These are phyloP conservation scores for Drymonia ruficornis DNA, from an alignment of 2,888 invertebrate genomes.

Conservation along the genomic window DNA sequence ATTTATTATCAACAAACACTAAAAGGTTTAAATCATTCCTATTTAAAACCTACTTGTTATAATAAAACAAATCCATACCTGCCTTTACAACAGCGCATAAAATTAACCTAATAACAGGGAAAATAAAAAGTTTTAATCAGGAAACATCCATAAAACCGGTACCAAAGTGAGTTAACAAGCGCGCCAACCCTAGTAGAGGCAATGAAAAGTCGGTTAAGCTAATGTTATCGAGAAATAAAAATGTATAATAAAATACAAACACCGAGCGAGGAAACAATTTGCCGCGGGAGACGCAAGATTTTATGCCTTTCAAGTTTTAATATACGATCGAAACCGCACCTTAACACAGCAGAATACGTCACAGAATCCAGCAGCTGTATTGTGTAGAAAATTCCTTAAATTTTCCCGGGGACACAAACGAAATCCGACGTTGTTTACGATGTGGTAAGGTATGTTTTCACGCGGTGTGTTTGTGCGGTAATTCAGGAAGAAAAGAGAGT, in stretches of 20 bases:
- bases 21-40: too few relatives aligned
- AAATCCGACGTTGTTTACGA: conserved; percentile 46
- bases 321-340: conserved; percentile 46
- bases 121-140: conserved; percentile 36
- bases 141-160: conserved; percentile 47
- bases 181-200: conserved; percentile 77
- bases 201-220: conserved; percentile 85
- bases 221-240: conserved; percentile 85
- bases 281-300: conserved; percentile 84
- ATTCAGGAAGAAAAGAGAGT: conserved; percentile 84
- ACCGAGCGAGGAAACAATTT: conserved; percentile 84
- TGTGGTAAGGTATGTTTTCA: conserved; percentile 50
- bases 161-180: conserved; percentile 41
- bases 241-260: conserved; percentile 85
- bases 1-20: too few relatives aligned
- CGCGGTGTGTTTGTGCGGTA: conserved; percentile 51
- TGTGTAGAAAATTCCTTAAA: conserved; percentile 78
- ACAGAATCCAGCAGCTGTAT: conserved; percentile 48
- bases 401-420: conserved; percentile 48
- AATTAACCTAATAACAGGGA: conserved; percentile 16
- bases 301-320: conserved; percentile 62
- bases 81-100: not conserved
- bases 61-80: not conserved
- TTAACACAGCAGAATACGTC: conserved; percentile 47
- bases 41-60: too few relatives aligned